These are phyloP conservation scores for Crocodylus rhombifer DNA, from an alignment of 2,797 vertebrate genomes.

Conservation along the genomic window DNA sequence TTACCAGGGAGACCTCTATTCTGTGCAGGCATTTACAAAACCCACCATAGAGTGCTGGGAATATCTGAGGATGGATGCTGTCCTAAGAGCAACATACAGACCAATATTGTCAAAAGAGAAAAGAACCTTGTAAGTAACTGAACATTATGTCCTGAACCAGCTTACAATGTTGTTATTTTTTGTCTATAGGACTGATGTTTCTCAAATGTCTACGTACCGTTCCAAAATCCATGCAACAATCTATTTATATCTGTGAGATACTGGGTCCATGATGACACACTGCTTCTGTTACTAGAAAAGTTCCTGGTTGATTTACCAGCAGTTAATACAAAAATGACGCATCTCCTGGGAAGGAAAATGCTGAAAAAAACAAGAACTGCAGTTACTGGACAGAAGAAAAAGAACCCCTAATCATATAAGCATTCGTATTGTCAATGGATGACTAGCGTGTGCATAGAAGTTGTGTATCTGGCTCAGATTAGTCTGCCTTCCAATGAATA, in stretches of 20 bases:
- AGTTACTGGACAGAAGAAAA: not conserved
- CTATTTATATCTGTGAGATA: conserved; percentile 70
- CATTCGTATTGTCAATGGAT: not conserved
- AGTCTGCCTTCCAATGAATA: not conserved
- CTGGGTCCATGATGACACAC: not conserved
- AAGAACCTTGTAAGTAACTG: conserved; percentile 34
- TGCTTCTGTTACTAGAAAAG: conserved; percentile 56
- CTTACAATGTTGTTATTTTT: conserved; percentile 35
- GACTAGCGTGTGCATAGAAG: not conserved
- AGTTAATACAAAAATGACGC: not conserved
- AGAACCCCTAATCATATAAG: not conserved
- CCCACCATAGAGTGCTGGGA: no score
- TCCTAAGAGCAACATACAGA: not conserved
- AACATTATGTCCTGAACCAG: conserved; percentile 22
- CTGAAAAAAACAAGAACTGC: not conserved
- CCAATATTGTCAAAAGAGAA: conserved; percentile 33
- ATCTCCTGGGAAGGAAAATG: not conserved
- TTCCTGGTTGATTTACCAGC: conserved; percentile 1
- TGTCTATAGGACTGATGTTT: conserved; percentile 18
- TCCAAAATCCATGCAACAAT: conserved; percentile 2
- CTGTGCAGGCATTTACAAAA: not conserved
- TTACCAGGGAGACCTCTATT: not conserved
- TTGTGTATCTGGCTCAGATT: not conserved
- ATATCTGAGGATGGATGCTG: not conserved
- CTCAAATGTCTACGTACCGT: conserved; percentile 34